Percentiles rank a stretch among this genome's conserved stretches.
Evolutionary conservation across 1,140 invertebrate genomes (phyloP).

Genomic region (Ladona fulva): DNA sequence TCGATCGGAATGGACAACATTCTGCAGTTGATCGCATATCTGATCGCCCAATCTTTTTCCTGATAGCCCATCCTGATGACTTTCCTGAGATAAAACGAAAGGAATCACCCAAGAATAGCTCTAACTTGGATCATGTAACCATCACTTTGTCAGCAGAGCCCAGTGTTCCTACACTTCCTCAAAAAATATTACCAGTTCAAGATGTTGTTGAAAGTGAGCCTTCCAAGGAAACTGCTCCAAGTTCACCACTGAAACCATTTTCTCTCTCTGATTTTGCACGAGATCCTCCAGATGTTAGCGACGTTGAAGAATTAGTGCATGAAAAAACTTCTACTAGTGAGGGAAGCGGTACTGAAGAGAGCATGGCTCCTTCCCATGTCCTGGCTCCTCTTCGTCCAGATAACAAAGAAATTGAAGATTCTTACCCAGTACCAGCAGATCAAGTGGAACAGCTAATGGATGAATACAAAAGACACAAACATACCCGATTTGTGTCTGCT

Average conservation of each 20-base stretch:
- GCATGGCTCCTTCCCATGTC: too few species aligned
- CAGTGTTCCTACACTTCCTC: neutral
- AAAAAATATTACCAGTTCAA: neutral
- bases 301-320: slow-evolving; percentile 15
- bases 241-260: slow-evolving; percentile 17
- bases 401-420: too few species aligned
- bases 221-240: neutral
- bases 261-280: slow-evolving; percentile 15
- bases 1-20: slow-evolving; percentile 46
- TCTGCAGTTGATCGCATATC: slow-evolving; percentile 46
- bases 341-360: neutral
- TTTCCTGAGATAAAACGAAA: slow-evolving; percentile 41
- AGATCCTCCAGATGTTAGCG: neutral
- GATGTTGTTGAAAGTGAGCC: neutral
- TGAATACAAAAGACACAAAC: slow-evolving; percentile 52
- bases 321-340: neutral
- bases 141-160: neutral
- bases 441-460: slow-evolving; percentile 44
- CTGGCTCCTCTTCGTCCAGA: too few species aligned
- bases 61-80: slow-evolving; percentile 53
- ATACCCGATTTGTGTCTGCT: slow-evolving; percentile 43
- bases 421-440: too few species aligned
- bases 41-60: slow-evolving; percentile 52
- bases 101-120: slow-evolving; percentile 22
- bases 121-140: neutral